phyloP scores from a whole-genome alignment of 1,140 invertebrate species.

The Nixonia krombeini region DNA sequence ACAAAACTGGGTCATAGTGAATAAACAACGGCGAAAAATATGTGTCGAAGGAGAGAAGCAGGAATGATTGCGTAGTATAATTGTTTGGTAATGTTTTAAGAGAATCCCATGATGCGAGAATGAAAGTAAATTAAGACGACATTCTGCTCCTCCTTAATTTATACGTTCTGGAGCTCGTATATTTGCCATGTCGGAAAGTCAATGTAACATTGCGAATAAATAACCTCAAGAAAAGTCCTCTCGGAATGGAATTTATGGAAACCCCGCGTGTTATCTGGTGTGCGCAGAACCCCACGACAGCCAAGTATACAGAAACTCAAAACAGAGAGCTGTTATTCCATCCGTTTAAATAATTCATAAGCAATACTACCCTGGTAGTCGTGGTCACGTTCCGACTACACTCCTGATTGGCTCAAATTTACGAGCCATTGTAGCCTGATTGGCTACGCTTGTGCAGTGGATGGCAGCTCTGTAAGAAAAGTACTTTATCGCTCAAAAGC shows the following conservation, averaged over 20 bases:
- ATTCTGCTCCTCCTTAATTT: slow-evolving; percentile 37
- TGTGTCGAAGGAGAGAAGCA: too few species aligned
- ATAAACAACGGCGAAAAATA: too few species aligned
- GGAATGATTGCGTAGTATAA: too few species aligned
- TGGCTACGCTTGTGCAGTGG: slow-evolving; percentile 66
- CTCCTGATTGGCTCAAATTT: slow-evolving; percentile 69
- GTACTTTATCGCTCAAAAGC: slow-evolving; percentile 60
- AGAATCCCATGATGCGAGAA: too few species aligned
- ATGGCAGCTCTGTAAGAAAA: slow-evolving; percentile 60
- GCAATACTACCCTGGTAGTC: slow-evolving; percentile 62
- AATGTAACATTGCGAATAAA: slow-evolving; percentile 42
- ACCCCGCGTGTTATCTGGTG: slow-evolving; percentile 30
- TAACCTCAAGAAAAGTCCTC: slow-evolving; percentile 39
- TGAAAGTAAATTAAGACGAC: too few species aligned
- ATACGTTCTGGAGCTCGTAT: slow-evolving; percentile 33
- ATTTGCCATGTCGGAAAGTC: slow-evolving; percentile 40
- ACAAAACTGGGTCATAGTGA: too few species aligned
- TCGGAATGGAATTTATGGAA: slow-evolving; percentile 47
- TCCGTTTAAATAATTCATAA: slow-evolving; percentile 71
- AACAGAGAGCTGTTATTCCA: slow-evolving; percentile 43
- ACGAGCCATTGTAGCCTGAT: slow-evolving; percentile 70
- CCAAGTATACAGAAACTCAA: slow-evolving; percentile 40
- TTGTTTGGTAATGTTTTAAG: too few species aligned
- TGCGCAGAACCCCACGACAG: slow-evolving; percentile 22
- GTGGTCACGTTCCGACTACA: slow-evolving; percentile 64